These are phyloP conservation scores for Drosophila mojavensis DNA, from an alignment of 1,140 invertebrate species.

Conservation along the genomic window DNA sequence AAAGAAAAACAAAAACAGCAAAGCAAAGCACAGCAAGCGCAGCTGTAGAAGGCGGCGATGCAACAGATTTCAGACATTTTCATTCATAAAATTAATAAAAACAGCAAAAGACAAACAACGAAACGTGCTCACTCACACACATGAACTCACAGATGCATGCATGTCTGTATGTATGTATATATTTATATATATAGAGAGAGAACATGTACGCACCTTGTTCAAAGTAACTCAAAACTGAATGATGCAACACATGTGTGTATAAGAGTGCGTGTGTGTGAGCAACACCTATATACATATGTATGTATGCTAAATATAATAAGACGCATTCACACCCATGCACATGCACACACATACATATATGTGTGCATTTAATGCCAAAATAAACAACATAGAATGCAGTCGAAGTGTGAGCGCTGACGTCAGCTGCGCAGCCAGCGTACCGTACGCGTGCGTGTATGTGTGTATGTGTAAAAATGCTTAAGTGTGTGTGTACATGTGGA, in stretches of 20 bases:
- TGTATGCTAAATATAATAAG: conserved; percentile 1
- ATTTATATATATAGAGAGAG: conserved; percentile 30
- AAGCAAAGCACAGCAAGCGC: no score
- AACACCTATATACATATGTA: conserved; percentile 4
- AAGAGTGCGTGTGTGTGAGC: conserved; percentile 1
- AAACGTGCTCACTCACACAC: conserved; percentile 24
- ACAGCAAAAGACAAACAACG: conserved; percentile 36
- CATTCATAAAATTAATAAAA: conserved; percentile 75
- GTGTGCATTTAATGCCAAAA: conserved; percentile 17
- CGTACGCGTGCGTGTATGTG: conserved; percentile 2
- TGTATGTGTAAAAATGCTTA: not conserved
- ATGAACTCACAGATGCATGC: conserved; percentile 8
- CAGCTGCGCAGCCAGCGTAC: conserved; percentile 32
- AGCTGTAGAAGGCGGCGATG: not conserved
- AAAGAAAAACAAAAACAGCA: conserved; percentile 42
- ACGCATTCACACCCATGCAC: not conserved
- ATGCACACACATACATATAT: not conserved
- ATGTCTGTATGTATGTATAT: conserved; percentile 11
- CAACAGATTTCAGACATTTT: conserved; percentile 70
- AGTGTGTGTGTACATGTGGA: not conserved
- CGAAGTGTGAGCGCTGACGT: conserved; percentile 18
- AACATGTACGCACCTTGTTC: conserved; percentile 38
- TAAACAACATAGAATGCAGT: conserved; percentile 28
- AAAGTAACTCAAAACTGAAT: not conserved
- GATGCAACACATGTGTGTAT: not conserved